These are phyloP conservation scores for Campylomormyrus numenius DNA, from an alignment of 2,113 vertebrate genomes.

Conservation along the genomic window DNA sequence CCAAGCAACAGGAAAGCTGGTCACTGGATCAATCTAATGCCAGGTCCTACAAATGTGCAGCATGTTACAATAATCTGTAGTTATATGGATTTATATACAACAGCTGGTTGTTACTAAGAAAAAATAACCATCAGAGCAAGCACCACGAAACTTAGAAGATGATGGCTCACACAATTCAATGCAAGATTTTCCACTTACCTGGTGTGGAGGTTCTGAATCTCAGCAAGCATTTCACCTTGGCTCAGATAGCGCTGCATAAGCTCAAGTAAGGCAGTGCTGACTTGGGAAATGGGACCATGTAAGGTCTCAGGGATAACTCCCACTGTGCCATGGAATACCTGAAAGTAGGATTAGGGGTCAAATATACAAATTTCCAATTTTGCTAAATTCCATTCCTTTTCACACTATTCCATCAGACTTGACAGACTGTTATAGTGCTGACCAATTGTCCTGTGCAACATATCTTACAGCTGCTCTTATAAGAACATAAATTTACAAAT, in stretches of 20 bases:
- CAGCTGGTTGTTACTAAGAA: neutral
- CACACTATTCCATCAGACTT: neutral
- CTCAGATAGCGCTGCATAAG: constrained; percentile 48
- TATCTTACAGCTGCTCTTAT: neutral
- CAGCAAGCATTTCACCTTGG: constrained; percentile 54
- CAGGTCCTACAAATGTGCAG: neutral
- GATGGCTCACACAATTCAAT: neutral
- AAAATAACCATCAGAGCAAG: neutral
- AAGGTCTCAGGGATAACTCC: constrained; percentile 40
- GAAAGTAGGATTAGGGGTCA: neutral
- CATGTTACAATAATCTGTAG: neutral
- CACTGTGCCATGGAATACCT: constrained; percentile 41
- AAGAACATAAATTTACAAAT: no score
- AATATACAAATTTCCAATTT: neutral
- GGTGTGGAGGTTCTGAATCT: constrained; percentile 56
- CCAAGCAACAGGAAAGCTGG: neutral
- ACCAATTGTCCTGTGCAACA: neutral
- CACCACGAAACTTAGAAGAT: neutral
- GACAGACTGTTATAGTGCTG: neutral
- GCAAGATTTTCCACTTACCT: constrained; percentile 39
- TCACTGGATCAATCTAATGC: neutral
- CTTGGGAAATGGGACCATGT: constrained; percentile 29
- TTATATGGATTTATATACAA: neutral
- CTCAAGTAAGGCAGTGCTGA: constrained; percentile 48
- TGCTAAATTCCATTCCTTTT: neutral